Conservation (phyloP, 2,797 vertebrate species). For the Psittacula derbiana region DNA sequence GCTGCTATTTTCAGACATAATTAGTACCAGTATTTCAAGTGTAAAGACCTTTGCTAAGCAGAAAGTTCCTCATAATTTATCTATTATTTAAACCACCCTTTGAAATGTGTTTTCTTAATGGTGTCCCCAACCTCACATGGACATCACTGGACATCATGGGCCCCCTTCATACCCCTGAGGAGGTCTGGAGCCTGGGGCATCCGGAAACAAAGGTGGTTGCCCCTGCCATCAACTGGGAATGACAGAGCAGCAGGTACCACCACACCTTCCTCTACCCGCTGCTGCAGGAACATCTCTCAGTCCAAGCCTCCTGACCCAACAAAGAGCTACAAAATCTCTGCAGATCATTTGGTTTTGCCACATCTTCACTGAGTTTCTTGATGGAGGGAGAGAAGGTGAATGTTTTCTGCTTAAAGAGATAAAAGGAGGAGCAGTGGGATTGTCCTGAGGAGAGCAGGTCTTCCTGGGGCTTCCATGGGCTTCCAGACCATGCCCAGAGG, state of each 20-base stretch:
- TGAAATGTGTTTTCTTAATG: background rate
- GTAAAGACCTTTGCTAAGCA: constrained; percentile 19
- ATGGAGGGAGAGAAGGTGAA: background rate
- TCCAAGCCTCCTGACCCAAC: background rate
- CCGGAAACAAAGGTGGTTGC: background rate
- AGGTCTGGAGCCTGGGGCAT: background rate
- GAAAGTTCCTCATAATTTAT: background rate
- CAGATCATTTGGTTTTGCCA: background rate
- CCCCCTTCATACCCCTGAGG: fast-evolving
- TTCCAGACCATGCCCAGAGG: background rate
- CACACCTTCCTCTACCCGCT: background rate
- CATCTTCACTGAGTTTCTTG: background rate
- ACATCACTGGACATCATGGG: background rate
- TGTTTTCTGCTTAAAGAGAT: fast-evolving
- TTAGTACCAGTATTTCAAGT: background rate
- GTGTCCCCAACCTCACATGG: background rate
- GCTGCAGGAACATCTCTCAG: background rate
- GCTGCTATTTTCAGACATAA: background rate
- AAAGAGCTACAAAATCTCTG: background rate
- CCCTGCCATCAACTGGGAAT: background rate
- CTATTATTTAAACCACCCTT: background rate
- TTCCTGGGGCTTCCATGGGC: background rate
- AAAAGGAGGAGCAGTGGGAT: background rate
- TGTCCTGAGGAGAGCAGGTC: background rate
- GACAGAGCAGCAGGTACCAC: background rate